Evolutionary conservation across 2,113 vertebrate species (phyloP).

Genomic region (Penelope pileata): DNA sequence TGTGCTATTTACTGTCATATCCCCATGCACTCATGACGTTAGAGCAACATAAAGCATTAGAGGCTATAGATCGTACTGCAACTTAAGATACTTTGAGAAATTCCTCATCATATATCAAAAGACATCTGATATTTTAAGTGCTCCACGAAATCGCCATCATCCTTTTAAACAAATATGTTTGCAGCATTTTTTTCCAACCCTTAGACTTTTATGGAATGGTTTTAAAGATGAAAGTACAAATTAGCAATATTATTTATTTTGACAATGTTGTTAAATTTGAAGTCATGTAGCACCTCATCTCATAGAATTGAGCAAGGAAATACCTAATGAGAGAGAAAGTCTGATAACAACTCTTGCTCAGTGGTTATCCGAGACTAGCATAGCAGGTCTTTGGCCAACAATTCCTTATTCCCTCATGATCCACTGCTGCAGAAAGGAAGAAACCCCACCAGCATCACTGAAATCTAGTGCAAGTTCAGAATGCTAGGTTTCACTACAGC

Average conservation of each 20-base stretch:
- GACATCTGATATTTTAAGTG: background rate
- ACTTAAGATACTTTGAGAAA: background rate
- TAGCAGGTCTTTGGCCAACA: background rate
- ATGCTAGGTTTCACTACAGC: fast-evolving
- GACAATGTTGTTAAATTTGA: background rate
- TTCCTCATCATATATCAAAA: background rate
- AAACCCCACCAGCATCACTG: background rate
- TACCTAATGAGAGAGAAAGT: background rate
- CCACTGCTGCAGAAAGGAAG: background rate
- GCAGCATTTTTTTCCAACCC: background rate
- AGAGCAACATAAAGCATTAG: background rate
- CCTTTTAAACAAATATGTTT: background rate
- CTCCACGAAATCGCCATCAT: background rate
- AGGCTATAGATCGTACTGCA: background rate
- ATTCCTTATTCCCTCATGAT: background rate
- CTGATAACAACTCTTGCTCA: background rate
- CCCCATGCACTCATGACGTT: background rate
- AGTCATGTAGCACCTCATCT: background rate
- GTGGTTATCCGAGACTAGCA: background rate
- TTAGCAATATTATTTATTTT: background rate
- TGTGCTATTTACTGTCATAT: background rate
- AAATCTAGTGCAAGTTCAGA: background rate
- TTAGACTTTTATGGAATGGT: background rate
- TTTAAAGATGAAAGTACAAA: background rate
- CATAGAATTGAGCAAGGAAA: background rate